Base-by-base conservation (phyloP, 2,797 vertebrate species). In the Buphagus erythrorhynchus region DNA sequence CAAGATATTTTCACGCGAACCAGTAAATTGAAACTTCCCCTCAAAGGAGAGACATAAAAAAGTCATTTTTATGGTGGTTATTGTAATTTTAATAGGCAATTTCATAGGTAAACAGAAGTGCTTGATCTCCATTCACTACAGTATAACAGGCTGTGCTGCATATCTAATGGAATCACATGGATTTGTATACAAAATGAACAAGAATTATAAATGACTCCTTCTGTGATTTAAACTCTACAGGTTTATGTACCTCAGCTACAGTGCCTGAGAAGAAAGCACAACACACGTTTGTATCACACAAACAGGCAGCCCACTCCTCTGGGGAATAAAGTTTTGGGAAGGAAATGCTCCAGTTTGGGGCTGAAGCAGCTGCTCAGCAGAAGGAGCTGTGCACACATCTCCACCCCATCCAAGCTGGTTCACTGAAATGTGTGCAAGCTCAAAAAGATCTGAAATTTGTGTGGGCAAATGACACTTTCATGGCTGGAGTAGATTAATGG, bases 101-200 rank as follows among this genome's bases (percentile, higher is more conserved):
- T 97, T 97, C 93, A 96, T 90, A 95, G 95, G 97, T 97, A 97
- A 97, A 97, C 97, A 97, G 95, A 95, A 97, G 89, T 88, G 93
- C 95, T 96, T 97, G 96, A 97, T 96, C 96, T 97, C 95, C 90
- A 94, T 96, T 97, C 96, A 96, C 91, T 90, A 90, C 75, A 69
- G 82, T 55, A 69, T 86, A 97, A 93, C 84, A 97, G 82, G 69
- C 92, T 86, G 88, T 48, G 94, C 95, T 92, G 95, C 92, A 96
- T 95, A 97, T 95, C 97, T 96, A 97, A 96, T 90, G 61, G 90
- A 85, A 94, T 95, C 87, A 84, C 84, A 90, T 49, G 73, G 84
- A 94, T 94, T 95, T 93, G 89, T 63, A 78, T 96, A 95, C 88
- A 94, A 97, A 95, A 97, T 92, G 96, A 97, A 95, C 94, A 93